Conservation (phyloP, 2,797 vertebrate species). For the Dicrostonyx torquatus region DNA sequence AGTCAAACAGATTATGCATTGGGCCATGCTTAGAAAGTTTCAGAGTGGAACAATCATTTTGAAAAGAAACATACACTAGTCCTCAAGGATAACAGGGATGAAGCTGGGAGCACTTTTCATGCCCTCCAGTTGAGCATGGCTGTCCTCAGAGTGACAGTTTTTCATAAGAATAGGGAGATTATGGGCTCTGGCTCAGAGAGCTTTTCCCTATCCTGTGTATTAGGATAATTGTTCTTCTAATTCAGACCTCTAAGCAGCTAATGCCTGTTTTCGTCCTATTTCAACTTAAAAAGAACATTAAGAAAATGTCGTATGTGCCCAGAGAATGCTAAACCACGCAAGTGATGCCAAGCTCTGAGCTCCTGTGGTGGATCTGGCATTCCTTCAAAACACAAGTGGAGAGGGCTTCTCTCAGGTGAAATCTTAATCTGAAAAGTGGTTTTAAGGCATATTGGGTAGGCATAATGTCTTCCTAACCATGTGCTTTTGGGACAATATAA, state of each 20-base stretch:
- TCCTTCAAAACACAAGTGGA: not conserved
- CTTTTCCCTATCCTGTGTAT: conserved; percentile 51
- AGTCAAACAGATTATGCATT: conserved; percentile 57
- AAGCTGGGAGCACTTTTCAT: conserved; percentile 43
- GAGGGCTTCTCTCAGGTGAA: not conserved
- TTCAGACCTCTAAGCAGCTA: conserved; percentile 74
- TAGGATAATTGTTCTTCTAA: conserved; percentile 72
- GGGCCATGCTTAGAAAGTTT: conserved; percentile 55
- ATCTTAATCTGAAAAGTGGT: not conserved
- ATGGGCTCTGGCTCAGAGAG: conserved; percentile 31
- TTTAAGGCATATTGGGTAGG: not conserved
- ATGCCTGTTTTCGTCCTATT: conserved; percentile 57
- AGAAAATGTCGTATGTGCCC: conserved; percentile 41
- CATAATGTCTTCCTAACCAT: not conserved
- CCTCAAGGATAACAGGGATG: conserved; percentile 50
- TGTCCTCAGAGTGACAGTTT: conserved; percentile 45
- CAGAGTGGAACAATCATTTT: conserved; percentile 56
- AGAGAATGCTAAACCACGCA: conserved; percentile 37
- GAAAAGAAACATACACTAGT: conserved; percentile 64
- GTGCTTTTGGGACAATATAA: not conserved
- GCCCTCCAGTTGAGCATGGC: conserved; percentile 43
- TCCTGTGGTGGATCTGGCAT: not conserved
- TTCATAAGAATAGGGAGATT: conserved; percentile 67
- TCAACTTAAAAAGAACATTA: conserved; percentile 60
- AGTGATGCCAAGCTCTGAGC: not conserved